Percentiles rank a stretch among this genome's conserved stretches.
Conservation (phyloP, 2,113 vertebrate species). For the Willisornis vidua region DNA sequence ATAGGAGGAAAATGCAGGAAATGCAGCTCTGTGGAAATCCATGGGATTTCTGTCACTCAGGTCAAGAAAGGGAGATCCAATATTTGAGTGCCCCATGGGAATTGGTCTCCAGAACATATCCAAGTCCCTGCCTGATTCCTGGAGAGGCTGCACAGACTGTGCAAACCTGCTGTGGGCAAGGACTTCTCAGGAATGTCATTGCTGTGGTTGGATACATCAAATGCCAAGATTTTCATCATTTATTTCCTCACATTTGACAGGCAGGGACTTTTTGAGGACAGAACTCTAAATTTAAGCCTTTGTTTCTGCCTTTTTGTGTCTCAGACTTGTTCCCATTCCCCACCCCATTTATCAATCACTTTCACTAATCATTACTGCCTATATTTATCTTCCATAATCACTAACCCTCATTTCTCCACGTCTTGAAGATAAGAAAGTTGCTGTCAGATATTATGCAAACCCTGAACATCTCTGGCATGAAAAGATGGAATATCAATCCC, state of each 20-base stretch:
- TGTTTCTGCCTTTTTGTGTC: background rate
- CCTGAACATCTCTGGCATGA: background rate
- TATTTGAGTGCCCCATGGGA: background rate
- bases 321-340: background rate
- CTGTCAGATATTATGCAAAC: background rate
- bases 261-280: constrained; percentile 16
- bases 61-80: background rate
- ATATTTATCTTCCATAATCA: constrained; percentile 1
- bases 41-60: background rate
- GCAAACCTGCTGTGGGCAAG: background rate
- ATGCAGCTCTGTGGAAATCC: rapidly evolving
- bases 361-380: background rate
- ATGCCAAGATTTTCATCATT: background rate
- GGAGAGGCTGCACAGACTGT: background rate
- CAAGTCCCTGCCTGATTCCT: rapidly evolving
- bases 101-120: rapidly evolving
- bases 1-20: background rate
- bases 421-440: background rate
- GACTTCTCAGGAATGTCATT: constrained; percentile 1
- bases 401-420: background rate
- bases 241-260: background rate
- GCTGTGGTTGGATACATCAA: constrained; percentile 22
- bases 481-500: background rate
- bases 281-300: constrained; percentile 7
- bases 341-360: constrained; percentile 1